Percentiles rank a stretch among this genome's conserved stretches.
phyloP scores from a whole-genome alignment of 2,888 invertebrate species.

The Smittia aterrima region DNA sequence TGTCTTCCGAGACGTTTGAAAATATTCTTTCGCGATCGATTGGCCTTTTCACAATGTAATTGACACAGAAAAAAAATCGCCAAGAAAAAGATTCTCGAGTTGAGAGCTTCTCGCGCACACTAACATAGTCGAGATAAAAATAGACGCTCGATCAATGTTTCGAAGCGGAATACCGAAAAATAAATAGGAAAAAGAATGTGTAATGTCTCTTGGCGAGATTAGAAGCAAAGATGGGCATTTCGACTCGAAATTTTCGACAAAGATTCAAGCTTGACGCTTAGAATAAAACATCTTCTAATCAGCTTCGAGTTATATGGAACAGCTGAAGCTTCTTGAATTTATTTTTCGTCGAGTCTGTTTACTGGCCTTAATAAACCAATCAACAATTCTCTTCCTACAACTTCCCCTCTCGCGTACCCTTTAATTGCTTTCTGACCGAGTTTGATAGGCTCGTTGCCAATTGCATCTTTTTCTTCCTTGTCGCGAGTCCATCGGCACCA shows the following conservation, averaged over 20 bases:
- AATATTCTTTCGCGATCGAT: constrained; percentile 13
- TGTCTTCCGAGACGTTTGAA: background rate
- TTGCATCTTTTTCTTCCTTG: background rate
- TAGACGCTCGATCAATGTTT: constrained; percentile 36
- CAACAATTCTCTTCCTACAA: too few relatives aligned
- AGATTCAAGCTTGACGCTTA: too few relatives aligned
- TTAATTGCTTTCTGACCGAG: too few relatives aligned
- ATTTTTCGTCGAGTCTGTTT: too few relatives aligned
- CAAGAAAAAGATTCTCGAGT: constrained; percentile 1
- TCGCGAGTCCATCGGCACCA: background rate
- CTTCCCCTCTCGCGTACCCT: too few relatives aligned
- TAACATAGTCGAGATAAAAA: constrained; percentile 24
- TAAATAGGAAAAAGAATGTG: constrained; percentile 10
- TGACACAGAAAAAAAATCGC: background rate
- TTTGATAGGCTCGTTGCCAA: constrained; percentile 28
- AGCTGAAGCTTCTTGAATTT: too few relatives aligned
- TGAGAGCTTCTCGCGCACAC: background rate
- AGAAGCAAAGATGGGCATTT: background rate
- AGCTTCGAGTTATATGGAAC: too few relatives aligned
- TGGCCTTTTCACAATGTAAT: constrained; percentile 17
- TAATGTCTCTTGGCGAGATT: background rate
- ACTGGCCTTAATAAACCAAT: too few relatives aligned
- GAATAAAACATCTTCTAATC: too few relatives aligned
- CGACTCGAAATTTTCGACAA: background rate
- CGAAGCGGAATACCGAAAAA: constrained; percentile 24